These are phyloP conservation scores for Misgurnus anguillicaudatus DNA, from an alignment of 2,113 vertebrate genomes.

Conservation along the genomic window DNA sequence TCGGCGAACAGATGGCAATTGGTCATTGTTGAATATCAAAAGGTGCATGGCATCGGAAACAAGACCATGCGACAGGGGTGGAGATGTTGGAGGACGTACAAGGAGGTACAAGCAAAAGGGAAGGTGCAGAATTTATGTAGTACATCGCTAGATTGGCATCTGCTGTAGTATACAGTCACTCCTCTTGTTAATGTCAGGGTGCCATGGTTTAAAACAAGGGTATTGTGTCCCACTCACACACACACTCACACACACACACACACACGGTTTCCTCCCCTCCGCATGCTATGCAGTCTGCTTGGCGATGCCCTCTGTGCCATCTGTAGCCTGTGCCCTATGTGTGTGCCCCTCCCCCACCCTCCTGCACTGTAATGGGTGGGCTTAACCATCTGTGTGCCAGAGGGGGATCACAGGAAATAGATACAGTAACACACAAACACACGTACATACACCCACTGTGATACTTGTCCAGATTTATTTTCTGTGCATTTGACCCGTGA, in stretches of 20 bases:
- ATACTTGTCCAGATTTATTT: not conserved
- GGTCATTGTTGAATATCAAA: slow-evolving; percentile 79
- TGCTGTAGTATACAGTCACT: slow-evolving; percentile 62
- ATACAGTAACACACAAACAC: slow-evolving; percentile 42
- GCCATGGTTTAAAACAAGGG: slow-evolving; percentile 25
- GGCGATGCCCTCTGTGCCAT: slow-evolving; percentile 82
- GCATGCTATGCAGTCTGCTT: slow-evolving; percentile 62
- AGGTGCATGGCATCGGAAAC: slow-evolving; percentile 72
- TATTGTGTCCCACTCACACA: slow-evolving; percentile 40
- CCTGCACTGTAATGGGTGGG: slow-evolving; percentile 69
- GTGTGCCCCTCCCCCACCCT: slow-evolving; percentile 48
- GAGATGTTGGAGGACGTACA: slow-evolving; percentile 41
- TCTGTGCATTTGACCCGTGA: not conserved
- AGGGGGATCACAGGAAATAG: slow-evolving; percentile 72
- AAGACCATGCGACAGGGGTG: slow-evolving; percentile 61
- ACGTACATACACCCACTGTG: slow-evolving; percentile 32
- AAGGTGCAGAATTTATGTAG: not conserved
- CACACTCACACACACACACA: slow-evolving; percentile 20
- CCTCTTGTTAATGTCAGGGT: slow-evolving; percentile 62
- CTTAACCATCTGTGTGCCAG: slow-evolving; percentile 83
- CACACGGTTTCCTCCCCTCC: slow-evolving; percentile 2
- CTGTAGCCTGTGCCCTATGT: slow-evolving; percentile 70
- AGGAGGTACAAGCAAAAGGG: not conserved
- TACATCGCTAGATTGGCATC: not conserved
- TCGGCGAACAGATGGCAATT: slow-evolving; percentile 72